Base-by-base conservation (phyloP, 2,113 vertebrate species). In the Actinemys pallida region DNA sequence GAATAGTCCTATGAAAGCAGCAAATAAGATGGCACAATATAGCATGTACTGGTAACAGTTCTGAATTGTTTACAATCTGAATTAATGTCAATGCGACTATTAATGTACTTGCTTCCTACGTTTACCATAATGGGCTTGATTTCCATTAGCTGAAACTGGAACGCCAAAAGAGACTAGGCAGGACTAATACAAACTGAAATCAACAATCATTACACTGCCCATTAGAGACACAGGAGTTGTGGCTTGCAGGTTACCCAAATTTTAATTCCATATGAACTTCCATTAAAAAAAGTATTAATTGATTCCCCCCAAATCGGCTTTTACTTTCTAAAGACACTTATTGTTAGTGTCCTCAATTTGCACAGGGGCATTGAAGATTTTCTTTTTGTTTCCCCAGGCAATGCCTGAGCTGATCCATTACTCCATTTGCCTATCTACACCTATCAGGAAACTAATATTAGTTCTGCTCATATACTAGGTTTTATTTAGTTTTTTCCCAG, bases 311-410 rank as follows among this genome's bases (percentile, higher is more conserved):
- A 98, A 98, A 98, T 98, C 98, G 96, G 96, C 98, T 98, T 98
- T 97, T 97, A 92, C 97, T 98, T 98, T 98, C 97, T 98, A 97
- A 98, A 98, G 97, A 98, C 96, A n/a, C 50, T 91, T 97, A 97
- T 98, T 98, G 97, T 98, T 97, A 95, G 87, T 89, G 97, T 95
- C 98, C 97, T 98, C 97, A 98, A 96, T 98, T 97, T 96, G 97
- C 97, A 97, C 94, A 97, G 96, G 98, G 96, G 96, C 98, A 98
- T 97, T 98, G 98, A 98, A 98, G 98, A 98, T 97, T 98, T 98
- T 96, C 97, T 98, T 97, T 98, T 98, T 98, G 98, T 98, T 98
- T 98, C 98, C 98, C 97, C 96, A 10, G 97, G 98, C 98, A 97
- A 97, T 98, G 96, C 97, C 96, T 96, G 97, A 98, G 97, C 96